Percentiles rank a stretch among this genome's conserved stretches.
phyloP scores from a whole-genome alignment of 2,113 vertebrate genomes.

The Dascyllus trimaculatus region DNA sequence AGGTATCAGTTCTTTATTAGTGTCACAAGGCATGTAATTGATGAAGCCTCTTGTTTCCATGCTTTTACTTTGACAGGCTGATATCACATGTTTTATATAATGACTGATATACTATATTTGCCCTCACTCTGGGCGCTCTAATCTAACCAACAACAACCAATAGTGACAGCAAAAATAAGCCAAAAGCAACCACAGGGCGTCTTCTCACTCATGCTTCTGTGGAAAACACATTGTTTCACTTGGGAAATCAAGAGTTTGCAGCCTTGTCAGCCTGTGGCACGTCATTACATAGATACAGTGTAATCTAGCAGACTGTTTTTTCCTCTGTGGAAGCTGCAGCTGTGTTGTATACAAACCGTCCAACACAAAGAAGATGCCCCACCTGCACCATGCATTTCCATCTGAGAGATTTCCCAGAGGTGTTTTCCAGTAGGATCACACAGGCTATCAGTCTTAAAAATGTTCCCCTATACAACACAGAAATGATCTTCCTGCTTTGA shows the following conservation, averaged over 20 bases:
- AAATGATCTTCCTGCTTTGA: slow-evolving; percentile 37
- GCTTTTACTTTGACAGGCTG: background rate
- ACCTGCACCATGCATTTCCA: slow-evolving; percentile 51
- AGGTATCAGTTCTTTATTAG: background rate
- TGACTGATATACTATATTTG: background rate
- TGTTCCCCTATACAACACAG: slow-evolving; percentile 46
- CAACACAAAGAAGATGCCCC: slow-evolving; percentile 38
- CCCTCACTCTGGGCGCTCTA: background rate
- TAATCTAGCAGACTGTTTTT: slow-evolving; percentile 47
- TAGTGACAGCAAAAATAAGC: slow-evolving; percentile 34
- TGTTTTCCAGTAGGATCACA: slow-evolving; percentile 56
- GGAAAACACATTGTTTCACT: slow-evolving; percentile 48
- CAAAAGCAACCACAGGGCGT: slow-evolving; percentile 24
- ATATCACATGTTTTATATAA: slow-evolving; percentile 8
- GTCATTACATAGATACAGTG: slow-evolving; percentile 64
- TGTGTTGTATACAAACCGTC: slow-evolving; percentile 33
- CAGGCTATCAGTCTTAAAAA: slow-evolving; percentile 64
- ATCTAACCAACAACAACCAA: slow-evolving; percentile 2
- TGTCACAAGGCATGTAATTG: background rate
- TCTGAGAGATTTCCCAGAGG: slow-evolving; percentile 72
- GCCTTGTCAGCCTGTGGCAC: slow-evolving; percentile 59
- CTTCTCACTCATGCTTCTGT: slow-evolving; percentile 31
- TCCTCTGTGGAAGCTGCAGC: slow-evolving; percentile 36
- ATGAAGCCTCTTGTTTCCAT: background rate
- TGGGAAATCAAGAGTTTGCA: slow-evolving; percentile 70